A percentile compares a stretch with the other conserved stretches of the same genome.
These are phyloP conservation scores for Erebia ligea DNA, from an alignment of 2,888 invertebrate species.

Conservation along the genomic window DNA sequence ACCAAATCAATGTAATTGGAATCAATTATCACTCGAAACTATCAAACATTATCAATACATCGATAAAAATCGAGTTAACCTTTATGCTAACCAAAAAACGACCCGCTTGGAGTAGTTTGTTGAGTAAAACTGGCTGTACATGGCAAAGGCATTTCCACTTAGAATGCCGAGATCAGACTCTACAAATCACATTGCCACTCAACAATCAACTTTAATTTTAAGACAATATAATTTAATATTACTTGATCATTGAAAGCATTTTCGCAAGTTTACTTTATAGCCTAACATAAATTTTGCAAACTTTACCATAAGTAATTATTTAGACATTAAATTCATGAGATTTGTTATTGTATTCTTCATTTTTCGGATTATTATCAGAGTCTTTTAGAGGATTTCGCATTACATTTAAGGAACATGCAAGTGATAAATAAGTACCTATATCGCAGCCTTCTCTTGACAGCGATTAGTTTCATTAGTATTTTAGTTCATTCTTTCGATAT, in stretches of 20 bases:
- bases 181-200: not conserved
- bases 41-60: conserved; percentile 13
- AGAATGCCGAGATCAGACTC: conserved; percentile 23
- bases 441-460: too few relatives aligned
- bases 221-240: not conserved
- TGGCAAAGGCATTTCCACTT: conserved; percentile 25
- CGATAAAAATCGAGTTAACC: conserved; percentile 6
- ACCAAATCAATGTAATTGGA: not conserved
- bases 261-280: conserved; percentile 1
- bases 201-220: conserved; percentile 9
- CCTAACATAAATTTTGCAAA: not conserved
- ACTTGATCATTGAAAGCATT: not conserved
- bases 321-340: not conserved
- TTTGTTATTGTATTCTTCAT: not conserved
- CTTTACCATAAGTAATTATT: conserved; percentile 3
- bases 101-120: conserved; percentile 37
- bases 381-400: not conserved
- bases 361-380: not conserved
- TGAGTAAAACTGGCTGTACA: conserved; percentile 39
- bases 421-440: too few relatives aligned
- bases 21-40: not conserved
- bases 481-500: too few relatives aligned
- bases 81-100: conserved; percentile 22
- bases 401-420: too few relatives aligned
- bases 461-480: too few relatives aligned